Evolutionary conservation across 35 echinoderm and acorn worm species (phyloP).

Genomic region (Lytechinus variegatus): DNA sequence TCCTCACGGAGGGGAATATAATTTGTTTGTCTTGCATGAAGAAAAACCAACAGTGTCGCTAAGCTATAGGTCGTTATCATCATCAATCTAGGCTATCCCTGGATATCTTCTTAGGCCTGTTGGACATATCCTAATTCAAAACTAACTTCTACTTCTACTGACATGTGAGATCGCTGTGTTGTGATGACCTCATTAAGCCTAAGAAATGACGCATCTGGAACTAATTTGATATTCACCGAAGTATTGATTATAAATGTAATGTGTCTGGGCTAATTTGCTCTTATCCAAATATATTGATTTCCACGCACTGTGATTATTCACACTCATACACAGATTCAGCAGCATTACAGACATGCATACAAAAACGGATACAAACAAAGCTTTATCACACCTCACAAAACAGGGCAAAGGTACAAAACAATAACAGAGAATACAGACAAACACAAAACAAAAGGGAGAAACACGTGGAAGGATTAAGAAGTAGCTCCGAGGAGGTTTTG

Average conservation of each 20-base stretch:
- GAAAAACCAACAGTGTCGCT: background rate
- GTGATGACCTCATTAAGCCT: background rate
- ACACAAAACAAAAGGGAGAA: background rate
- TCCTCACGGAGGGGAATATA: background rate
- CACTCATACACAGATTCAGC: background rate
- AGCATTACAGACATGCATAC: background rate
- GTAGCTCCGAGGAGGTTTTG: background rate
- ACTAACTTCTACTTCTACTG: background rate
- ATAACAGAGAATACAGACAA: background rate
- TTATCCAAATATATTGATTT: background rate
- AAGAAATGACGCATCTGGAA: too few relatives aligned
- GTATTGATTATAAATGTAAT: too few relatives aligned
- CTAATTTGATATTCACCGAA: too few relatives aligned
- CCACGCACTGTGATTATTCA: background rate
- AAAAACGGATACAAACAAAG: background rate
- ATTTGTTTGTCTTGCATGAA: background rate
- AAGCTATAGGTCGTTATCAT: background rate
- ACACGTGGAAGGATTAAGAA: background rate
- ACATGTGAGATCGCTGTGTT: background rate
- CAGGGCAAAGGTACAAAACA: background rate
- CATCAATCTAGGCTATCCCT: background rate
- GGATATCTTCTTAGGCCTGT: background rate
- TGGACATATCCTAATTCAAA: background rate
- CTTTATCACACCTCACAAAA: background rate
- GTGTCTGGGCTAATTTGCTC: background rate